Conservation (phyloP, 2,113 vertebrate species). For the Hyla sarda region DNA sequence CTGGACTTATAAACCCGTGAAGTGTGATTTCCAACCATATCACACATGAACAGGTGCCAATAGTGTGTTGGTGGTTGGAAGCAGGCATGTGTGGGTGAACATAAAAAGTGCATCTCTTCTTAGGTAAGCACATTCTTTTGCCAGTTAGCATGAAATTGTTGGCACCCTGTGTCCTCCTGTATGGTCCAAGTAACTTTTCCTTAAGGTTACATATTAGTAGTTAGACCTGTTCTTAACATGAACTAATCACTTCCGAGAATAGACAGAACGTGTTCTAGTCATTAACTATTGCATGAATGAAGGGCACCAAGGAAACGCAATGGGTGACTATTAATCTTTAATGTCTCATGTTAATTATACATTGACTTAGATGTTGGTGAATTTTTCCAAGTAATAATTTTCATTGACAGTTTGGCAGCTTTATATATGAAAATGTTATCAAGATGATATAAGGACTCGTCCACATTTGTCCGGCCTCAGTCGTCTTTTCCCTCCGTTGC, state of each 20-base stretch:
- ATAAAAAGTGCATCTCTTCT: neutral
- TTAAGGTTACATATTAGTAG: constrained; percentile 11
- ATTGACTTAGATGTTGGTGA: neutral
- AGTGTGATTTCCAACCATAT: too few relatives aligned
- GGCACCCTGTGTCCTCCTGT: neutral
- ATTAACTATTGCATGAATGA: neutral
- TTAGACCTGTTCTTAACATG: neutral
- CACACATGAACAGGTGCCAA: too few relatives aligned
- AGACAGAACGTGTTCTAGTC: neutral
- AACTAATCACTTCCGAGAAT: neutral
- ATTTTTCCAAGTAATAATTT: neutral
- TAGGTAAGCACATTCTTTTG: neutral
- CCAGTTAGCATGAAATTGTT: neutral
- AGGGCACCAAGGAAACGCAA: neutral
- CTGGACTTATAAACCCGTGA: too few relatives aligned
- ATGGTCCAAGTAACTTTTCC: neutral
- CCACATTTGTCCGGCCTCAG: too few relatives aligned
- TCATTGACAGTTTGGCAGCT: neutral
- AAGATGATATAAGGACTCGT: neutral
- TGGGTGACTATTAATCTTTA: neutral
- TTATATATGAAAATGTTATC: neutral
- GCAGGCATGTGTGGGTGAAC: too few relatives aligned
- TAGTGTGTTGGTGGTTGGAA: too few relatives aligned
- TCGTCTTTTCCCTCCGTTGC: too few relatives aligned
- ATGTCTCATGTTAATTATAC: neutral